These are phyloP conservation scores for Diadumene lineata DNA, from an alignment of 92 coral and sea anemone genomes.

Conservation along the genomic window DNA sequence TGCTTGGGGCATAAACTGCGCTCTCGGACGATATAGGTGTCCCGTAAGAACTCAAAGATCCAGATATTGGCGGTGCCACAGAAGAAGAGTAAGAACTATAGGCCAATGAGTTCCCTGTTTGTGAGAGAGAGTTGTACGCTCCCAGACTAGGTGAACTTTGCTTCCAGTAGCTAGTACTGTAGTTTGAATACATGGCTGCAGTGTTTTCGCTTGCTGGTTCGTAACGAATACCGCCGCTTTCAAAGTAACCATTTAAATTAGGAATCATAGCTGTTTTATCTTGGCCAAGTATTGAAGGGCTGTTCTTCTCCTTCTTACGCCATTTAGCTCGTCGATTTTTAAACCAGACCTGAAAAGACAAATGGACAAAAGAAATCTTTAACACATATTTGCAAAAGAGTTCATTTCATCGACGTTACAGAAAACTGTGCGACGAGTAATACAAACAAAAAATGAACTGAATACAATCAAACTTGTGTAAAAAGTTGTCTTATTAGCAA, in stretches of 20 bases:
- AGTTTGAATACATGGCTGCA: slow-evolving; percentile 75
- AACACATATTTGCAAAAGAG: background rate
- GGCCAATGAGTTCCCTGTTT: slow-evolving; percentile 62
- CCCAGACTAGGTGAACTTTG: slow-evolving; percentile 57
- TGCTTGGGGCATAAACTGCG: slow-evolving; percentile 60
- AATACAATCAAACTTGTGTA: slow-evolving; percentile 16
- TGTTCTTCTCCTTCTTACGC: slow-evolving; percentile 97
- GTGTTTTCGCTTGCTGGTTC: slow-evolving; percentile 72
- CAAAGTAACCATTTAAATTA: slow-evolving; percentile 75
- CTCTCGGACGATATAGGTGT: slow-evolving; percentile 72
- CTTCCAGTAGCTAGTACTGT: slow-evolving; percentile 85
- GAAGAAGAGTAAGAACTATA: slow-evolving; percentile 69
- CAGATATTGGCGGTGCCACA: slow-evolving; percentile 75
- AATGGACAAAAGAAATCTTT: no score
- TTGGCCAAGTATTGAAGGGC: slow-evolving; percentile 76
- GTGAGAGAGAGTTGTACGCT: slow-evolving; percentile 60
- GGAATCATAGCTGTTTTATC: slow-evolving; percentile 78
- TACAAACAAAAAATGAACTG: background rate
- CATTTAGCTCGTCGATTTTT: slow-evolving; percentile 97
- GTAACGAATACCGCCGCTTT: slow-evolving; percentile 66
- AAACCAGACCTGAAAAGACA: slow-evolving; percentile 85
- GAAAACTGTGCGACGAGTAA: background rate
- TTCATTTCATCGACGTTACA: slow-evolving; percentile 10
- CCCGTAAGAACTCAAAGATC: slow-evolving; percentile 76
- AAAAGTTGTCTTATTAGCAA: slow-evolving; percentile 13